These are phyloP conservation scores for Argopecten irradians DNA, from an alignment of 1,140 invertebrate species.

Conservation along the genomic window DNA sequence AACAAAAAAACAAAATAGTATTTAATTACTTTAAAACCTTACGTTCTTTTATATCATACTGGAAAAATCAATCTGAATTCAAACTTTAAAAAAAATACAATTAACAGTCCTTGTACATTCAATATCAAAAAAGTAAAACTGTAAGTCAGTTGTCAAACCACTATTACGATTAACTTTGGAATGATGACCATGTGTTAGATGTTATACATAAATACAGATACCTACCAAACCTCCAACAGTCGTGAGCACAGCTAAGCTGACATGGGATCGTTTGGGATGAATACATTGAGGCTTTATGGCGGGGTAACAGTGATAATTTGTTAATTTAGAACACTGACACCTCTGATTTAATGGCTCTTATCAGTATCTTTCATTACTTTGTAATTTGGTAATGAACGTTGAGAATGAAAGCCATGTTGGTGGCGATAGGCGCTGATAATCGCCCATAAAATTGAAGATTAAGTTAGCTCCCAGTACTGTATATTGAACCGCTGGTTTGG, in stretches of 20 bases:
- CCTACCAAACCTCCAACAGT: neutral
- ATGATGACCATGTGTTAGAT: too few relatives aligned
- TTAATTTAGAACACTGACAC: slow-evolving; percentile 8
- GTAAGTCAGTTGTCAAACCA: too few relatives aligned
- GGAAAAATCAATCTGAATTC: too few relatives aligned
- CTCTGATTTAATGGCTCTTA: neutral
- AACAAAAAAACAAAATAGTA: too few relatives aligned
- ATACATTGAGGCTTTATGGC: neutral
- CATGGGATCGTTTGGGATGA: neutral
- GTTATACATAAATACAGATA: neutral
- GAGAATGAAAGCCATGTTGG: neutral
- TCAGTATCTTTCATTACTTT: neutral
- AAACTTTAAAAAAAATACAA: too few relatives aligned
- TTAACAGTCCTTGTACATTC: too few relatives aligned
- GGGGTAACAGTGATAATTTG: neutral
- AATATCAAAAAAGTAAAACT: too few relatives aligned
- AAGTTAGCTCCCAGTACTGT: neutral
- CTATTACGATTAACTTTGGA: too few relatives aligned
- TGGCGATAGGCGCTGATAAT: neutral
- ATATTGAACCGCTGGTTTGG: neutral
- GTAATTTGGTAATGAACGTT: neutral
- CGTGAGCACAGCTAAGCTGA: neutral
- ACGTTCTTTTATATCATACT: too few relatives aligned
- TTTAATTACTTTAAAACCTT: too few relatives aligned
- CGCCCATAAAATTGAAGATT: neutral